phyloP scores from a whole-genome alignment of 2,888 invertebrate genomes.

The Druceiella hillmani region DNA sequence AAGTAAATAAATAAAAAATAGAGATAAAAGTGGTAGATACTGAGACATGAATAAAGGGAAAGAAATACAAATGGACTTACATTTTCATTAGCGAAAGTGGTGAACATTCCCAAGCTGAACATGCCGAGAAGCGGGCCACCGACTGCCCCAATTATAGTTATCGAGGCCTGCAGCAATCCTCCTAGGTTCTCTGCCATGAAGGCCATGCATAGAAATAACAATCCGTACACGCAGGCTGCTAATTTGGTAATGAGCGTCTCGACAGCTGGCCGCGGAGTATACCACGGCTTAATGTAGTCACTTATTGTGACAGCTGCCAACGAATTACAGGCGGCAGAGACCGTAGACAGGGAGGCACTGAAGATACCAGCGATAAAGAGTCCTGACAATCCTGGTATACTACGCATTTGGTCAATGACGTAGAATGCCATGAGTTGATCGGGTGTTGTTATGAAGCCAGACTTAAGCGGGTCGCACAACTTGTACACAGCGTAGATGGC shows the following conservation, averaged over 20 bases:
- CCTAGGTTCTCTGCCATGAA: slow-evolving; percentile 79
- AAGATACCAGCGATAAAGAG: slow-evolving; percentile 84
- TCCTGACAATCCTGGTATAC: slow-evolving; percentile 73
- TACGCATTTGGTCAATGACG: slow-evolving; percentile 66
- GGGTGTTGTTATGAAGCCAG: slow-evolving; percentile 55
- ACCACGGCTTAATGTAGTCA: slow-evolving; percentile 77
- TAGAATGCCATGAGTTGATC: slow-evolving; percentile 80
- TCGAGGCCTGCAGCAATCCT: slow-evolving; percentile 79
- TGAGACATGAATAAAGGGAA: too few relatives aligned
- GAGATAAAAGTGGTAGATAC: too few relatives aligned
- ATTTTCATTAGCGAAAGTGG: slow-evolving; percentile 64
- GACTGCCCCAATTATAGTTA: slow-evolving; percentile 82
- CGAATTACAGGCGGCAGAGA: slow-evolving; percentile 77
- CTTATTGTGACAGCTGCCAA: slow-evolving; percentile 84
- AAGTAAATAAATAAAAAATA: too few relatives aligned
- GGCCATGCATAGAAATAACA: slow-evolving; percentile 72
- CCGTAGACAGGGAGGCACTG: slow-evolving; percentile 73
- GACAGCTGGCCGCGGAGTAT: slow-evolving; percentile 31
- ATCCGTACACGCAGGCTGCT: slow-evolving; percentile 67
- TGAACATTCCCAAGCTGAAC: slow-evolving; percentile 82
- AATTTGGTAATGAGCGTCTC: slow-evolving; percentile 57
- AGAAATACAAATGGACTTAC: slow-evolving; percentile 37
- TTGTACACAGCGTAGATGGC: slow-evolving; percentile 80
- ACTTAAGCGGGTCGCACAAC: slow-evolving; percentile 71
- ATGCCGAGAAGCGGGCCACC: slow-evolving; percentile 84